phyloP scores from a whole-genome alignment of 1,140 invertebrate species.

The Stenopsyche tienmushanensis region DNA sequence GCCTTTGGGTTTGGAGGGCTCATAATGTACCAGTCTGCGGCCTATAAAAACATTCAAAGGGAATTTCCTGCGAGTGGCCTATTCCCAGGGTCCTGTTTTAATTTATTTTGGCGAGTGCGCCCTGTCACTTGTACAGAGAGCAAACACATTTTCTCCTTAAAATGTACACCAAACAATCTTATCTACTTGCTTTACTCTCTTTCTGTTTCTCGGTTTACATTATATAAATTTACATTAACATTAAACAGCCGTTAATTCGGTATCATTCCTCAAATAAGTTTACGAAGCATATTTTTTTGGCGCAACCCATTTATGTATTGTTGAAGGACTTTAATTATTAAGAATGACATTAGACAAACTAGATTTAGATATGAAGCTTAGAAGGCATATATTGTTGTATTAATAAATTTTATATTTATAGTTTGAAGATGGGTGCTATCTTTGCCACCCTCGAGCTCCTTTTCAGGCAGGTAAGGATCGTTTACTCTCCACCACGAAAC shows the following conservation, averaged over 20 bases:
- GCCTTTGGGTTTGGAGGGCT: not conserved
- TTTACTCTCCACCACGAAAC: too few species aligned
- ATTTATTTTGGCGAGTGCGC: constrained; percentile 29
- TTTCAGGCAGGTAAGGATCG: too few species aligned
- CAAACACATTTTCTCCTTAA: constrained; percentile 31
- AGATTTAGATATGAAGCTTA: too few species aligned
- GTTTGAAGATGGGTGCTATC: too few species aligned
- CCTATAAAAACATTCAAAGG: constrained; percentile 31
- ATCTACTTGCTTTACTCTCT: constrained; percentile 2
- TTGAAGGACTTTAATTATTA: too few species aligned
- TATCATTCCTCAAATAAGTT: constrained; percentile 17
- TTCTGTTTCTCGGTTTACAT: not conserved
- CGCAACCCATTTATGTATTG: too few species aligned
- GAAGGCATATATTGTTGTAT: too few species aligned
- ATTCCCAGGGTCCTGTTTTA: constrained; percentile 25
- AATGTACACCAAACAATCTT: constrained; percentile 32
- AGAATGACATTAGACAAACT: too few species aligned
- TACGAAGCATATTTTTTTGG: not conserved
- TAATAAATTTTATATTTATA: too few species aligned
- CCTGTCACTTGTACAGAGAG: constrained; percentile 20
- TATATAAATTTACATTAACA: constrained; percentile 23
- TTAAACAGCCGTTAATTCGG: constrained; percentile 12
- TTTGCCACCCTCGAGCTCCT: too few species aligned
- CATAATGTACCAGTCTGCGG: constrained; percentile 15
- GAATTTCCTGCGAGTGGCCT: constrained; percentile 7